Percentiles rank a stretch among this genome's conserved stretches.
Evolutionary conservation across 23 tunicate species (phyloP).

Genomic region (Corella eumyota): DNA sequence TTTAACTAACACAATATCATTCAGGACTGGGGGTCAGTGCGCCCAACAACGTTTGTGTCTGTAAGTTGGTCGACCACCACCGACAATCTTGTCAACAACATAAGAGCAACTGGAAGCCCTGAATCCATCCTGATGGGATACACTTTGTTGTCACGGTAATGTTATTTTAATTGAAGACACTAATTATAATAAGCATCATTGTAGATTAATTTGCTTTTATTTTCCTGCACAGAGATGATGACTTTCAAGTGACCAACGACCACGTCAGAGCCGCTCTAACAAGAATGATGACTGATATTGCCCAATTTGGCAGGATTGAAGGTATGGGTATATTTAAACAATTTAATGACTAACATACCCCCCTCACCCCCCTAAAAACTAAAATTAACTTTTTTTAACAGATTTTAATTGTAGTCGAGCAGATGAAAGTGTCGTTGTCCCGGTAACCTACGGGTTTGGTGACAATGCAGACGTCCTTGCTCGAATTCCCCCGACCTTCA

Average conservation of each 20-base stretch:
- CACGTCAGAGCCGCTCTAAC: constrained; percentile 22
- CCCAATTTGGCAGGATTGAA: constrained; percentile 3
- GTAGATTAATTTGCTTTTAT: too few species aligned
- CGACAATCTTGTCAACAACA: constrained; percentile 36
- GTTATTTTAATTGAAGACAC: background rate
- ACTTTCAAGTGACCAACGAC: constrained; percentile 21
- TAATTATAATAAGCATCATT: too few species aligned
- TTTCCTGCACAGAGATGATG: constrained; percentile 36
- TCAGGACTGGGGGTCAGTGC: constrained; percentile 61
- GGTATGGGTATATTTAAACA: too few species aligned
- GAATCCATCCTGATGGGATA: constrained; percentile 61
- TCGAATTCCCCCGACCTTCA: constrained; percentile 26
- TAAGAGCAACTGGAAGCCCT: constrained; percentile 44
- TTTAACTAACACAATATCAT: background rate
- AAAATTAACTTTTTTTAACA: constrained; percentile 7
- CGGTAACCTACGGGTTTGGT: constrained; percentile 29
- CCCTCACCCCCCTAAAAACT: too few species aligned
- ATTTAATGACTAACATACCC: too few species aligned
- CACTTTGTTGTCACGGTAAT: constrained; percentile 64
- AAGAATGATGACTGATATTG: constrained; percentile 25
- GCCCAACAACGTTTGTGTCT: constrained; percentile 31
- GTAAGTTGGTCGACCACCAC: constrained; percentile 46
- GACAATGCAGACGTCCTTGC: constrained; percentile 17
- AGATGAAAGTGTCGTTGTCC: constrained; percentile 42
- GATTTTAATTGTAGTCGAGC: constrained; percentile 73